phyloP scores from a whole-genome alignment of 2,888 invertebrate species.

The Ormyrus labotus region DNA sequence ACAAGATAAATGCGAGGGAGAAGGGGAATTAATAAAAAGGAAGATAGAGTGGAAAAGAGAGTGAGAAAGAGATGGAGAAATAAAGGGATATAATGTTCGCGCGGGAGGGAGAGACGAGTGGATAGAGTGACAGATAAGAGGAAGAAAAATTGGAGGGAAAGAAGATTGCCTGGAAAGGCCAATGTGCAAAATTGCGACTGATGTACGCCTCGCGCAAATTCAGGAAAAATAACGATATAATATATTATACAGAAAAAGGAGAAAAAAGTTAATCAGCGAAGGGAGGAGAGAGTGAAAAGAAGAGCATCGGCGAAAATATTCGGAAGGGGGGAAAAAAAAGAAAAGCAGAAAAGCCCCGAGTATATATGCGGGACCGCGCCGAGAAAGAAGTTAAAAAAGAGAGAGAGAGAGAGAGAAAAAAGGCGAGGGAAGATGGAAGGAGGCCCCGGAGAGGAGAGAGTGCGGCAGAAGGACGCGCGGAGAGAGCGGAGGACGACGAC shows the following conservation, averaged over 20 bases:
- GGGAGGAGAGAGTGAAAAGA: background rate
- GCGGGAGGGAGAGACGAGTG: slow-evolving; percentile 18
- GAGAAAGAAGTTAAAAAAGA: slow-evolving; percentile 8
- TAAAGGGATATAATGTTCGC: slow-evolving; percentile 21
- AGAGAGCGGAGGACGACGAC: background rate
- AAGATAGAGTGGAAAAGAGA: slow-evolving; percentile 20
- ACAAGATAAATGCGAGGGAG: slow-evolving; percentile 41
- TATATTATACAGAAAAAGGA: background rate
- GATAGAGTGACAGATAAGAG: slow-evolving; percentile 38
- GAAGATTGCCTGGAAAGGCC: background rate
- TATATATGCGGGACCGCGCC: no score
- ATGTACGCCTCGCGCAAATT: background rate
- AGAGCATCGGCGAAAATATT: background rate
- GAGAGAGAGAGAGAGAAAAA: slow-evolving; percentile 13
- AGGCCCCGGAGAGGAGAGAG: background rate
- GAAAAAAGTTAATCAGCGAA: background rate
- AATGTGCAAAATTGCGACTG: background rate
- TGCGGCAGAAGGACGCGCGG: background rate
- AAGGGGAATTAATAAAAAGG: slow-evolving; percentile 43
- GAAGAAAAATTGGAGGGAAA: slow-evolving; percentile 25
- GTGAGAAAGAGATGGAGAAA: background rate
- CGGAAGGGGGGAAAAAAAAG: slow-evolving; percentile 2
- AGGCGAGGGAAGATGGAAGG: slow-evolving; percentile 45
- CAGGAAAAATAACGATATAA: background rate
- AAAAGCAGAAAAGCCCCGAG: background rate